These are phyloP conservation scores for Ormia ochracea DNA, from an alignment of 2,888 invertebrate species.

Conservation along the genomic window DNA sequence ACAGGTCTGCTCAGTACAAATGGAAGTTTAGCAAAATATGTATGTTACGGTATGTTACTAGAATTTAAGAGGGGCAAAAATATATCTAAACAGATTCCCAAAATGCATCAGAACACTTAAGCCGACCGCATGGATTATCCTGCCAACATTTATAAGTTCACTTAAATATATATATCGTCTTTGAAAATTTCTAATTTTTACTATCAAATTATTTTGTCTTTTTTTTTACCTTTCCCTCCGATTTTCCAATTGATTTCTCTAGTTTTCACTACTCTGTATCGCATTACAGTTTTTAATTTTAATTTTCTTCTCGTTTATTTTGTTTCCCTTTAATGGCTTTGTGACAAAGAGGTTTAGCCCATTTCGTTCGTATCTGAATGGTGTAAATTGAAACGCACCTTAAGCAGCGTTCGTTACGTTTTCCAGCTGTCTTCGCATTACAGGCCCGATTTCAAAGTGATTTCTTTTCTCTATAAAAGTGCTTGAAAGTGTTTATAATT, in stretches of 20 bases:
- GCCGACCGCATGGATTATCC: too few species aligned
- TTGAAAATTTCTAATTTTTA: too few species aligned
- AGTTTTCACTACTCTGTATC: background rate
- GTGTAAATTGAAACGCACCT: conserved; percentile 50
- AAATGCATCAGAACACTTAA: too few species aligned
- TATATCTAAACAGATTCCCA: too few species aligned
- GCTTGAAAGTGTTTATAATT: conserved; percentile 6
- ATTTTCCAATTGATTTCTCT: too few species aligned
- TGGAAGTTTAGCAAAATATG: too few species aligned
- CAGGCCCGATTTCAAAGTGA: background rate
- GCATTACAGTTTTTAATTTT: background rate
- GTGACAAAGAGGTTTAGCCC: conserved; percentile 8
- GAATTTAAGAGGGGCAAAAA: too few species aligned
- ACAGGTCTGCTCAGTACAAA: too few species aligned
- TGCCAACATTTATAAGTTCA: too few species aligned
- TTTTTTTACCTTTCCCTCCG: background rate
- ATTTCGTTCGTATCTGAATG: background rate
- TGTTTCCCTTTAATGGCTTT: background rate
- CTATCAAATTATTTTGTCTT: background rate
- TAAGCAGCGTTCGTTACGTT: conserved; percentile 11
- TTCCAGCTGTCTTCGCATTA: background rate
- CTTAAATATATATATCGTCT: too few species aligned
- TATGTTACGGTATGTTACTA: too few species aligned
- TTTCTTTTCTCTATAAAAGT: conserved; percentile 32
- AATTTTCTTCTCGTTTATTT: background rate